Conservation (phyloP, 2,797 vertebrate species). For the Ctenosaura bakeri region DNA sequence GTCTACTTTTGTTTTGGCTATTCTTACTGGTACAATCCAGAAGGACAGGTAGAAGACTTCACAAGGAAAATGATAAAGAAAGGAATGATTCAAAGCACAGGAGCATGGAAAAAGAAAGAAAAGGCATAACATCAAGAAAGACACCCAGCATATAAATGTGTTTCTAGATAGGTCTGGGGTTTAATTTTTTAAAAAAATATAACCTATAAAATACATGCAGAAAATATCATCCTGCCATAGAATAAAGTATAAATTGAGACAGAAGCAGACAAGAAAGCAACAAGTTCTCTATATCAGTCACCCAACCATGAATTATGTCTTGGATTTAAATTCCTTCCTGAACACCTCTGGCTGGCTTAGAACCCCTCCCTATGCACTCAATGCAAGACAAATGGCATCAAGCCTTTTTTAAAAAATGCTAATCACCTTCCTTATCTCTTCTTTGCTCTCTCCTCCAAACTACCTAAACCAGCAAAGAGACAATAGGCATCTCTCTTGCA, state of each 20-base stretch:
- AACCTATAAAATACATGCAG: background rate
- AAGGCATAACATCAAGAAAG: background rate
- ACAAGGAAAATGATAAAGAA: slow-evolving; percentile 5
- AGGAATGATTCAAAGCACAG: background rate
- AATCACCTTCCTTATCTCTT: slow-evolving; percentile 28
- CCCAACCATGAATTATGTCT: slow-evolving; percentile 21
- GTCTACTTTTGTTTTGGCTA: background rate
- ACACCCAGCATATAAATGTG: background rate
- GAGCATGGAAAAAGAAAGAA: background rate
- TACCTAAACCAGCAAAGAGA: slow-evolving; percentile 14
- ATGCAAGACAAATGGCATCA: slow-evolving; percentile 36
- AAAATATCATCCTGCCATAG: slow-evolving; percentile 1
- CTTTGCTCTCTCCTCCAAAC: background rate
- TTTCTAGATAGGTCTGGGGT: background rate
- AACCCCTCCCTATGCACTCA: slow-evolving; percentile 12
- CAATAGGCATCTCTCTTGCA: slow-evolving; percentile 20
- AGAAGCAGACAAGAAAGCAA: slow-evolving; percentile 25
- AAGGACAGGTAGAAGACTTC: background rate
- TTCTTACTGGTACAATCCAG: background rate
- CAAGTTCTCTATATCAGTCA: slow-evolving; percentile 26
- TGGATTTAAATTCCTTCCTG: slow-evolving; percentile 22
- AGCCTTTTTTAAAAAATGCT: slow-evolving; percentile 25
- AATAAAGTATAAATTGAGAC: background rate
- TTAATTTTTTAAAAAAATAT: background rate
- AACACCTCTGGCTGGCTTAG: slow-evolving; percentile 10